Base-by-base conservation (phyloP, 2,113 vertebrate genomes). In the Atrichornis clamosus region DNA sequence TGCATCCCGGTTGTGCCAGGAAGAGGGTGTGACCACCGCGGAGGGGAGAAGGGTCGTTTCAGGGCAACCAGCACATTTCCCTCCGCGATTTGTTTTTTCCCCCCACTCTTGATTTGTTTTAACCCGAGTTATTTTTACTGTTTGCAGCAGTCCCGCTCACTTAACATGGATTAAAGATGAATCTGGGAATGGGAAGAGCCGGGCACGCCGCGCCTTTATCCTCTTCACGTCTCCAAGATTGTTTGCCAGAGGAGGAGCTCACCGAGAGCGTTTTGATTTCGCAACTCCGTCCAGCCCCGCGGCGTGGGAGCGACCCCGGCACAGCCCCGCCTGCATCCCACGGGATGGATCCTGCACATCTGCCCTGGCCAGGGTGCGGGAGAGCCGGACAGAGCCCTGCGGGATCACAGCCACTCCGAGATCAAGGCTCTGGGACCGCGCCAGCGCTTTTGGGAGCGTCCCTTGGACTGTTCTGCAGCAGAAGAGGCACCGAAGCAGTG, bases 211-310 rank as follows among this genome's bases (percentile, higher is more conserved):
- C 1, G 4, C 47, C n/a, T 35, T 42, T 21, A 39, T 23, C 70
- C 49, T 88, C 42, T 11, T 26, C 41, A 0, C 2, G 6, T 13
- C 63, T 35, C 41, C 5, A 4, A 22, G 65, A 26, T 41, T 4
- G 0, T 50, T 42, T 49, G 7, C 5, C 42, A 19, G 49, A 52
- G 39, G 26, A 85, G 62, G 56, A 91, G 55, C 42, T 73, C 58
- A 24, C 52, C 0, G 0, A 17, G n/a, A 19, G 2, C 3, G 7
- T 39, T 79, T 44, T 11, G 3, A 75, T 79, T 58, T 35, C 0
- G 0, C 7, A 1, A 33, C 42, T 33, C 56, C 2, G 0, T 11
- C 4, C 4, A 0, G 46, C 58, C 60, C 86, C 44, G 11, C 2
- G 3, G 23, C 0, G 19, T 18, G 20, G 4, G 44, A 60, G 30